Evolutionary conservation across 2,888 invertebrate species (phyloP).

Genomic region (Dasysyrphus albostriatus): DNA sequence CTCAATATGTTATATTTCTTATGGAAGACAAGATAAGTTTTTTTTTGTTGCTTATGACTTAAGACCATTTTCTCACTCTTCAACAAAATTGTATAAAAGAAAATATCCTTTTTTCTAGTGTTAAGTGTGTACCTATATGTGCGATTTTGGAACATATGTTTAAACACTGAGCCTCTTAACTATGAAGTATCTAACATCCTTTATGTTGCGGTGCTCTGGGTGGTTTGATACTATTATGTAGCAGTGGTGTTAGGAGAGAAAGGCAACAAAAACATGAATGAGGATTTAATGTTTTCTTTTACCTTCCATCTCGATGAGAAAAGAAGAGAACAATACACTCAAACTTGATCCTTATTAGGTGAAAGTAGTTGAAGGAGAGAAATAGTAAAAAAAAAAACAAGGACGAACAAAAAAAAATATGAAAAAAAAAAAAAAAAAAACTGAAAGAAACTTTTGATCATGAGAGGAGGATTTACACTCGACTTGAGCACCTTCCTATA

Average conservation of each 20-base stretch:
- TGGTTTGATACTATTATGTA: slow-evolving; percentile 2
- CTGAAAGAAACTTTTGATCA: slow-evolving; percentile 45
- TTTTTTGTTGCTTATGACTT: slow-evolving; percentile 50
- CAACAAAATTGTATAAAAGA: slow-evolving; percentile 8
- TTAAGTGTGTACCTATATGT: slow-evolving; percentile 4
- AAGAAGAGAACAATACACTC: background rate
- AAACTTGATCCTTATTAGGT: slow-evolving; percentile 50
- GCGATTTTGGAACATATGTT: slow-evolving; percentile 57
- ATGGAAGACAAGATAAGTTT: slow-evolving; percentile 66
- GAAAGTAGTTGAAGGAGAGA: slow-evolving; percentile 32
- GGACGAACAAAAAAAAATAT: slow-evolving; percentile 11
- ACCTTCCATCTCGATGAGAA: background rate
- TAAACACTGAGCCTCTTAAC: slow-evolving; percentile 37
- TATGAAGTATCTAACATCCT: slow-evolving; percentile 42
- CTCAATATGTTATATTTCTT: background rate
- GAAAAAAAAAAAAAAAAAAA: slow-evolving; percentile 16
- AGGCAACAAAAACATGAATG: slow-evolving; percentile 44
- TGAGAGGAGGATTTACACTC: slow-evolving; percentile 58
- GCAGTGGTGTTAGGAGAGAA: slow-evolving; percentile 4
- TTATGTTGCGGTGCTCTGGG: slow-evolving; percentile 11
- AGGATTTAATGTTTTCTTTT: slow-evolving; percentile 61
- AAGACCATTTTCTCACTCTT: slow-evolving; percentile 22
- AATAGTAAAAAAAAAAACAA: slow-evolving; percentile 7
- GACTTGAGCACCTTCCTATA: slow-evolving; percentile 31
- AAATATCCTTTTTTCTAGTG: background rate